A percentile compares a stretch with the other conserved stretches of the same genome.
These are phyloP conservation scores for Cantharis lateralis DNA, from an alignment of 2,888 invertebrate species.

Conservation along the genomic window DNA sequence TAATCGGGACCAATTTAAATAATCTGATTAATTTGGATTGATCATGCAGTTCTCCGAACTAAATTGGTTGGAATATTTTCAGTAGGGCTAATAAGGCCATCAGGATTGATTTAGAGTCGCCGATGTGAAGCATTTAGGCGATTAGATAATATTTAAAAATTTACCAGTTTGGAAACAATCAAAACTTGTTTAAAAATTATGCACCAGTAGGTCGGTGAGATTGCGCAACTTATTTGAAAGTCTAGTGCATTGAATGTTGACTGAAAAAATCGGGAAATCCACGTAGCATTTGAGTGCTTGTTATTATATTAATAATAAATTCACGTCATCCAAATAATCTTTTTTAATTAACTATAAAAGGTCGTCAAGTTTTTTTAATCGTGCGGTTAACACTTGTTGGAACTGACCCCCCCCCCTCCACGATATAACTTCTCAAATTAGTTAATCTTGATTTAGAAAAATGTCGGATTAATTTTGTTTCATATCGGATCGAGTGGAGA, in stretches of 20 bases:
- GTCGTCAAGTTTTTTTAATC: neutral
- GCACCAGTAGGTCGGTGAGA: too few species aligned
- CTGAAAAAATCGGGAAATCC: too few species aligned
- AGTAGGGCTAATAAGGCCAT: neutral
- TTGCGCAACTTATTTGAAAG: too few species aligned
- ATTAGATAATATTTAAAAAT: too few species aligned
- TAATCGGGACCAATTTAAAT: neutral
- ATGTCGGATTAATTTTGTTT: too few species aligned
- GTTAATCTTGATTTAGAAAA: too few species aligned
- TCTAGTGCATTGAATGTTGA: too few species aligned
- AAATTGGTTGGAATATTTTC: neutral
- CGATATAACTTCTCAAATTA: too few species aligned
- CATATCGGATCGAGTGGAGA: too few species aligned
- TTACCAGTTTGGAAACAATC: too few species aligned
- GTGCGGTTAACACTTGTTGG: neutral
- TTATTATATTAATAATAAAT: too few species aligned
- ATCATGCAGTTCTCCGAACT: neutral
- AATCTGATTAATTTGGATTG: neutral
- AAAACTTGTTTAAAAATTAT: too few species aligned
- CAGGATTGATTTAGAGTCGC: neutral
- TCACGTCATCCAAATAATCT: neutral
- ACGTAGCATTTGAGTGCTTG: neutral
- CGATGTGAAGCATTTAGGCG: neutral
- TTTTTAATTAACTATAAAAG: neutral
- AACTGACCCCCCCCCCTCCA: neutral